phyloP scores from a whole-genome alignment of 1,140 invertebrate species.

The Asobara japonica region DNA sequence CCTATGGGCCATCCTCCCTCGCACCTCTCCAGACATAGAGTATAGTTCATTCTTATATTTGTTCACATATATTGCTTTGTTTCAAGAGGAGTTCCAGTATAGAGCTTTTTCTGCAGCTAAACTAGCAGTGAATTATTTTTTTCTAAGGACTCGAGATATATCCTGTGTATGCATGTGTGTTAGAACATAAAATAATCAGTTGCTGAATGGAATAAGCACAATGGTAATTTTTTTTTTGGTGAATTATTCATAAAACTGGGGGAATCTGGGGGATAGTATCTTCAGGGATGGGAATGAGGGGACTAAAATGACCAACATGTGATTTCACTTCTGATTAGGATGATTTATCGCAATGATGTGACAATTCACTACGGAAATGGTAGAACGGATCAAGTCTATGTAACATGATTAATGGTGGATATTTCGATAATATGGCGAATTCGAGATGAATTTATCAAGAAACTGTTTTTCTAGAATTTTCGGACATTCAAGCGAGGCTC shows the following conservation, averaged over 20 bases:
- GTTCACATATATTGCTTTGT: neutral
- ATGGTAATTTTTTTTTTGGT: neutral
- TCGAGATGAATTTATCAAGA: neutral
- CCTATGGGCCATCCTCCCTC: conserved; percentile 36
- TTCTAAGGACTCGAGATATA: conserved; percentile 6
- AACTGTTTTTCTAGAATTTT: no score
- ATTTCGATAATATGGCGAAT: neutral
- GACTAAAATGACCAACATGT: neutral
- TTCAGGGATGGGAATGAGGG: neutral
- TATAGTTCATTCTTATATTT: conserved; percentile 12
- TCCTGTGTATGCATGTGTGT: conserved; percentile 1
- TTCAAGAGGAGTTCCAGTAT: neutral
- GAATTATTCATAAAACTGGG: neutral
- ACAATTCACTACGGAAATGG: neutral
- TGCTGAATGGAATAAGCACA: conserved; percentile 7
- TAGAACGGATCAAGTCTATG: no score
- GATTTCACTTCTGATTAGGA: neutral
- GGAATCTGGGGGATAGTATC: neutral
- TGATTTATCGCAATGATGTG: neutral
- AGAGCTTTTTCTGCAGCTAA: neutral
- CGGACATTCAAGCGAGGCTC: no score
- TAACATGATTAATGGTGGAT: neutral
- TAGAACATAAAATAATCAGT: conserved; percentile 21
- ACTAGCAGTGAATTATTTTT: neutral
- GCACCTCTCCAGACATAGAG: conserved; percentile 57